A percentile compares a stretch with the other conserved stretches of the same genome.
Conservation (phyloP, 1,140 invertebrate species). For the Cyclina sinensis region DNA sequence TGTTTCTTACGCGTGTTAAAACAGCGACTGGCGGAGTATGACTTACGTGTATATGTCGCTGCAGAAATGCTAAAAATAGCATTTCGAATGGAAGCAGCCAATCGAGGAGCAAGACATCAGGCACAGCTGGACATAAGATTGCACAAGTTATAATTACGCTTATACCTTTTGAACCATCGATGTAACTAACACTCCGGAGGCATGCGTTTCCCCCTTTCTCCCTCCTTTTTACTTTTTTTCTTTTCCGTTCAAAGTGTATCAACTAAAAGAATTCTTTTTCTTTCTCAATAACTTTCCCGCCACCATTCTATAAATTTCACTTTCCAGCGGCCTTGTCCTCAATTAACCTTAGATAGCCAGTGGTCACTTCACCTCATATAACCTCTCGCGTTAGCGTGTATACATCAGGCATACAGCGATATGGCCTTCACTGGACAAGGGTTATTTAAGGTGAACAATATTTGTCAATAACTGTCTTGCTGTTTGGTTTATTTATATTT, state of each 20-base stretch:
- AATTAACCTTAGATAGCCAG: conserved; percentile 51
- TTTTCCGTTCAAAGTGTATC: background rate
- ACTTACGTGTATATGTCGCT: conserved; percentile 20
- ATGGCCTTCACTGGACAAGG: conserved; percentile 52
- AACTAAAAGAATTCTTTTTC: no score
- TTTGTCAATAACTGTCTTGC: conserved; percentile 45
- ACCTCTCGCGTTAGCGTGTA: conserved; percentile 32
- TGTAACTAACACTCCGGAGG: background rate
- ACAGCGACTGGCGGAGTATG: background rate
- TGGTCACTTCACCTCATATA: conserved; percentile 62
- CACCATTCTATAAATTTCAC: background rate
- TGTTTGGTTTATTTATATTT: conserved; percentile 41
- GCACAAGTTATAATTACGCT: conserved; percentile 22
- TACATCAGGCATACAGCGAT: conserved; percentile 20
- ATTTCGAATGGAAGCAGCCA: background rate
- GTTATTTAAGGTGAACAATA: conserved; percentile 59
- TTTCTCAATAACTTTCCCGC: no score
- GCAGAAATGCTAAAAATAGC: conserved; percentile 38
- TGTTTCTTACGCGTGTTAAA: background rate
- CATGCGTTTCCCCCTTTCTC: background rate
- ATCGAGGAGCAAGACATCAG: background rate
- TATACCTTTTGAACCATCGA: background rate
- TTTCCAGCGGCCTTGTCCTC: conserved; percentile 48
- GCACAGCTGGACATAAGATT: conserved; percentile 48
- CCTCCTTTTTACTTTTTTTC: background rate